phyloP scores from a whole-genome alignment of 92 coral and sea anemone species.

The Metridium senile region DNA sequence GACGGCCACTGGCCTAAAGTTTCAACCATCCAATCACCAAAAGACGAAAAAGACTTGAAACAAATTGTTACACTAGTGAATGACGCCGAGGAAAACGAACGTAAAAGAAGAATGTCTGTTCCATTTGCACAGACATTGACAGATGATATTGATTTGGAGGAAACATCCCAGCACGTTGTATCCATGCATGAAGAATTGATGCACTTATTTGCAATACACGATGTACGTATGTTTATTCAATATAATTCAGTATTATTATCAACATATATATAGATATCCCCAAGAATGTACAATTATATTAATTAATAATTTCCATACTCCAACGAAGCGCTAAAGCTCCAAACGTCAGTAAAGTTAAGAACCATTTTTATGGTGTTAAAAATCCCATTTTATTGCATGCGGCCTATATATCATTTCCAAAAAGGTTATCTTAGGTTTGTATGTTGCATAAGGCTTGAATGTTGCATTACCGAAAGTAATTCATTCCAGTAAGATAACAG shows the following conservation, averaged over 20 bases:
- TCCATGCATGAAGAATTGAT: conserved; percentile 86
- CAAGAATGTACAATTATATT: too few relatives aligned
- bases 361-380: too few relatives aligned
- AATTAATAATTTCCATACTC: too few relatives aligned
- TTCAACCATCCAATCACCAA: neutral
- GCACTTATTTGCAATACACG: conserved; percentile 92
- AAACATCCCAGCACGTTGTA: conserved; percentile 62
- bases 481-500: too few relatives aligned
- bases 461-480: too few relatives aligned
- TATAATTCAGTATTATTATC: neutral
- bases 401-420: too few relatives aligned
- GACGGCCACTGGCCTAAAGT: conserved; percentile 44
- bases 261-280: too few relatives aligned
- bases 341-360: too few relatives aligned
- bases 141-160: conserved; percentile 66
- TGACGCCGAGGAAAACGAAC: conserved; percentile 79
- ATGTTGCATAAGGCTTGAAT: too few relatives aligned
- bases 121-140: conserved; percentile 67
- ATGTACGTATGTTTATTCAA: conserved; percentile 50
- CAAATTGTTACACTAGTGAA: conserved; percentile 50
- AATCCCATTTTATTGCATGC: too few relatives aligned
- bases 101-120: conserved; percentile 73
- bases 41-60: conserved; percentile 2
- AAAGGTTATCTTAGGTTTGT: too few relatives aligned
- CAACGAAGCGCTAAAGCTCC: too few relatives aligned